Percentiles rank a stretch among this genome's conserved stretches.
Conservation (phyloP, 2,888 invertebrate species). For the Anagyrus pseudococci region DNA sequence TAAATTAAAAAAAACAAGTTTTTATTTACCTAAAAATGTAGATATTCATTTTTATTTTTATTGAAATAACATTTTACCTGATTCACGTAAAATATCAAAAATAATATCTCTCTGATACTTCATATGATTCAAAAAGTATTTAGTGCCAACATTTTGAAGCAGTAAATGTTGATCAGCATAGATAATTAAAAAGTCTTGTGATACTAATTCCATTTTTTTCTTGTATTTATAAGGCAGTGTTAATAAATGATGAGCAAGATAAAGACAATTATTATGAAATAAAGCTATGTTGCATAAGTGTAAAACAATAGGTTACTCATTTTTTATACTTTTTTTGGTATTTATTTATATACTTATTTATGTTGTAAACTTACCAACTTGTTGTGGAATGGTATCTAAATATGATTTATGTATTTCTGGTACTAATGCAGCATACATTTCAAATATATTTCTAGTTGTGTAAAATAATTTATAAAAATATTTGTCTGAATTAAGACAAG, state of each 20-base stretch:
- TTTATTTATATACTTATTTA: slow-evolving; percentile 8
- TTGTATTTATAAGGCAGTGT: slow-evolving; percentile 74
- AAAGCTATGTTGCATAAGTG: slow-evolving; percentile 66
- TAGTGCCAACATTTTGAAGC: slow-evolving; percentile 73
- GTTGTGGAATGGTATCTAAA: slow-evolving; percentile 85
- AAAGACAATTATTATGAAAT: slow-evolving; percentile 93
- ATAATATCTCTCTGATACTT: slow-evolving; percentile 78
- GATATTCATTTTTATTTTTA: not conserved
- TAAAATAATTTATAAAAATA: slow-evolving; percentile 73
- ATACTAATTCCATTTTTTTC: slow-evolving; percentile 66
- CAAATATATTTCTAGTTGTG: slow-evolving; percentile 76
- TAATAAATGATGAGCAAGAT: slow-evolving; percentile 76
- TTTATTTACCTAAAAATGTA: not conserved
- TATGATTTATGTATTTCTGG: slow-evolving; percentile 81
- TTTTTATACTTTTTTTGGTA: slow-evolving; percentile 3
- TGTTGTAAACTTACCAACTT: slow-evolving; percentile 69
- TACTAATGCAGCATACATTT: slow-evolving; percentile 78
- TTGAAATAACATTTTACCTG: slow-evolving; percentile 65
- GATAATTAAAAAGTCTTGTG: slow-evolving; percentile 67
- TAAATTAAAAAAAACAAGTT: slow-evolving; percentile 45
- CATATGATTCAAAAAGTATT: slow-evolving; percentile 76
- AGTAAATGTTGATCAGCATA: slow-evolving; percentile 74
- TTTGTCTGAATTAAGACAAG: slow-evolving; percentile 68
- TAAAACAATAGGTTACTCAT: slow-evolving; percentile 43
- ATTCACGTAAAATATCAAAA: slow-evolving; percentile 75